Evolutionary conservation across 64 coral and sea anemone genomes (phyloP).

Genomic region (Pocillopora verrucosa): DNA sequence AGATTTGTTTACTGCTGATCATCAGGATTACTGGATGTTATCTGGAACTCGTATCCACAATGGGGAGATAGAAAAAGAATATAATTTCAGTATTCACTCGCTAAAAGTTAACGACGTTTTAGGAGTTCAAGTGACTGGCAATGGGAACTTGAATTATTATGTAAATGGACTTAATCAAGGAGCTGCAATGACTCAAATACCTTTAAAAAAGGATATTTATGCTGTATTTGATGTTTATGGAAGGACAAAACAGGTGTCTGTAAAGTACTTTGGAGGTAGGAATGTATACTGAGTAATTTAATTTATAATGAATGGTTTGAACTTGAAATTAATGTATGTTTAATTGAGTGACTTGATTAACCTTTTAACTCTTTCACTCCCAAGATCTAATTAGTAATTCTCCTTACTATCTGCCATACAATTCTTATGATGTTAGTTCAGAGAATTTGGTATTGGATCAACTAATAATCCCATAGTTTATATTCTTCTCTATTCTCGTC

Average conservation of each 20-base stretch:
- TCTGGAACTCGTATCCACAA: constrained; percentile 91
- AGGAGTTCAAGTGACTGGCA: constrained; percentile 76
- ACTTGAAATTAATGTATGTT: too few relatives aligned
- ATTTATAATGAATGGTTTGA: too few relatives aligned
- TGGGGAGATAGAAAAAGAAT: constrained; percentile 94
- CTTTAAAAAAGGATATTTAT: constrained; percentile 85
- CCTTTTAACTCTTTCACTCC: too few relatives aligned
- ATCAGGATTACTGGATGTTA: constrained; percentile 89
- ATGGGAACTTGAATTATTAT: constrained; percentile 86
- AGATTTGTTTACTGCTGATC: constrained; percentile 88
- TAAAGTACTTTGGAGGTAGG: constrained; percentile 96
- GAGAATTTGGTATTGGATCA: too few relatives aligned
- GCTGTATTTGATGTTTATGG: constrained; percentile 99
- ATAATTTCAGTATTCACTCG: constrained; percentile 86
- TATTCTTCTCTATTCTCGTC: too few relatives aligned
- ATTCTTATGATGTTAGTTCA: too few relatives aligned
- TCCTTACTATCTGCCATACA: too few relatives aligned
- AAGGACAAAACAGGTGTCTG: constrained; percentile 87
- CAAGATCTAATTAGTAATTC: too few relatives aligned
- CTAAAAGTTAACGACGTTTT: constrained; percentile 78
- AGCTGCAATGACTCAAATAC: constrained; percentile 75
- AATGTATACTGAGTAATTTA: not conserved
- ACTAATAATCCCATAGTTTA: too few relatives aligned
- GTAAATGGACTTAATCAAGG: constrained; percentile 83
- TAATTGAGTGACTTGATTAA: too few relatives aligned